A percentile compares a stretch with the other conserved stretches of the same genome.
These are phyloP conservation scores for Oreochromis aureus DNA, from an alignment of 2,113 vertebrate genomes.

Conservation along the genomic window DNA sequence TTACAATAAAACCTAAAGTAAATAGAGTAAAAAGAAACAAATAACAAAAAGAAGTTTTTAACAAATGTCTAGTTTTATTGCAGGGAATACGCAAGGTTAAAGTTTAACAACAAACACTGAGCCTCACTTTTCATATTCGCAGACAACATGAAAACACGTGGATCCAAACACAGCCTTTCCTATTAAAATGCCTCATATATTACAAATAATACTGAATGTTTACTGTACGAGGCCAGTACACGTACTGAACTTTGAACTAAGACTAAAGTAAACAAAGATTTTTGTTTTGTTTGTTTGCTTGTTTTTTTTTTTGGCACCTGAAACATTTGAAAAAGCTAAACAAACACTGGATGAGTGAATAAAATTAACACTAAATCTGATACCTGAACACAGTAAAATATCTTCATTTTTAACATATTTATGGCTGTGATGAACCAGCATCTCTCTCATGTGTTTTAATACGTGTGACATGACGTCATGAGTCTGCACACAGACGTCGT, in stretches of 20 bases:
- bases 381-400: accelerated
- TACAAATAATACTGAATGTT: not conserved
- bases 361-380: not conserved
- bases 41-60: not conserved
- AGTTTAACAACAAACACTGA: not conserved
- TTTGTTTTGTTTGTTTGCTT: no score
- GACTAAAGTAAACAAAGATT: not conserved
- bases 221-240: not conserved
- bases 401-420: not conserved
- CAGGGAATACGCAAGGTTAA: not conserved
- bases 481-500: not conserved
- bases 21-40: not conserved
- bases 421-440: not conserved
- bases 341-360: not conserved
- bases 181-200: accelerated
- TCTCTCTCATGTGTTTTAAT: not conserved
- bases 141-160: not conserved
- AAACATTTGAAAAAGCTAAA: accelerated
- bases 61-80: not conserved
- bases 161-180: not conserved
- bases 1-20: not conserved
- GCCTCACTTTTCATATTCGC: not conserved
- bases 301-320: accelerated
- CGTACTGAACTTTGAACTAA: not conserved
- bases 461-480: not conserved